Evolutionary conservation across 1,140 invertebrate genomes (phyloP), one percentile per base, ranked within the genome.

Genomic region (Brachionus asplanchnoidis): DNA sequence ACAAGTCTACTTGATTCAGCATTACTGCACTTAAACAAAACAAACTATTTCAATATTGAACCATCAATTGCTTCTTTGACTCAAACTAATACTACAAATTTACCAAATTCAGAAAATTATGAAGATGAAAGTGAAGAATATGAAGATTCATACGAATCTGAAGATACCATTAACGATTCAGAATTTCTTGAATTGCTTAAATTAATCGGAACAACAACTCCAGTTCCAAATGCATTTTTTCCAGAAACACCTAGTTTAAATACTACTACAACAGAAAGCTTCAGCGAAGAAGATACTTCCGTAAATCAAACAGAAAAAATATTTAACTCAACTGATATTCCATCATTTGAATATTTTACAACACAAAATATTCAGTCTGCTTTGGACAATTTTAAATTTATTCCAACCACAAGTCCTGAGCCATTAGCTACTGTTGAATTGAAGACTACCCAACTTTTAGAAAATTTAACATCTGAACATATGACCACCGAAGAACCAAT

Each of bases 141-240:
- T 50, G n/a, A 50, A 46, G 73, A 77, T 50, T 77, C 73, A 46
- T 44, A 77, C 26, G 73, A 77, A 50, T 23, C n/a, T 50, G 73
- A 77, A 50, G 44, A 77, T 23, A 50, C 12, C 14, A 32, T 46
- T 28, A 77, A 77, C 6, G 73, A 77, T 11, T 77, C 73, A 7
- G 73, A 77, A 50, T 77, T 50, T 44, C 73, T 50, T 50, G 73
- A 77, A 77, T 46, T 77, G 12, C 11, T 77, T 12, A 77, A 77
- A 28, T 26, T 77, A 50, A 77, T 77, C 4, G 73, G 73, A 26
- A 77, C 73, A 14, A 77, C 42, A 6, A 77, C 73, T 73, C 14
- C 40, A 17, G 8, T n/a, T 73, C 11, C 66, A 12, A n/a, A 14
- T 70, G 20, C 32, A 9, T 36, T 20, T n/a, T 20, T 26, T n/a